phyloP scores from a whole-genome alignment of 2,113 vertebrate species.

The Petaurus breviceps region DNA sequence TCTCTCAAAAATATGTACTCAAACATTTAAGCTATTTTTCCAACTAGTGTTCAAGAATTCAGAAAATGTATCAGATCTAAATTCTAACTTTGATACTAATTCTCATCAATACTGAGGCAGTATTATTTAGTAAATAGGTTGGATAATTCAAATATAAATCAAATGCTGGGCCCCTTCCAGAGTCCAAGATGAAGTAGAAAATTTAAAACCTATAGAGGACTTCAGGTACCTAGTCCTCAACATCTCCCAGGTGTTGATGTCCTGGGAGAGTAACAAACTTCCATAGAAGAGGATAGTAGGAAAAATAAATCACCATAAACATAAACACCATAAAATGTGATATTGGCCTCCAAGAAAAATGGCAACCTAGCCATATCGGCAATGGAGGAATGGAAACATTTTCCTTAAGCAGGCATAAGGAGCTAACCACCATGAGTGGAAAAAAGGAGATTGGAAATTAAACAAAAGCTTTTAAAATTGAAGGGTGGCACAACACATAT shows the following conservation, averaged over 20 bases:
- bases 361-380: neutral
- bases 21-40: neutral
- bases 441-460: neutral
- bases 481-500: neutral
- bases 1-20: neutral
- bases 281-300: neutral
- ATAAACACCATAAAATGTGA: neutral
- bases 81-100: neutral
- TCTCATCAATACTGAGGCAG: neutral
- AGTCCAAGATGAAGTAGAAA: neutral
- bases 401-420: neutral
- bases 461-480: neutral
- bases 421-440: neutral
- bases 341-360: neutral
- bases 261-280: neutral
- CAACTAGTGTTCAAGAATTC: neutral
- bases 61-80: neutral
- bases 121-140: neutral
- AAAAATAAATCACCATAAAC: neutral
- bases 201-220: neutral
- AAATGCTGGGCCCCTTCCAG: neutral
- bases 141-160: neutral
- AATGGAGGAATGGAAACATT: neutral
- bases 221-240: neutral
- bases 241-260: neutral